A percentile compares a stretch with the other conserved stretches of the same genome.
These are phyloP conservation scores for Copsychus sechellarum DNA, from an alignment of 2,113 vertebrate genomes.

Conservation along the genomic window DNA sequence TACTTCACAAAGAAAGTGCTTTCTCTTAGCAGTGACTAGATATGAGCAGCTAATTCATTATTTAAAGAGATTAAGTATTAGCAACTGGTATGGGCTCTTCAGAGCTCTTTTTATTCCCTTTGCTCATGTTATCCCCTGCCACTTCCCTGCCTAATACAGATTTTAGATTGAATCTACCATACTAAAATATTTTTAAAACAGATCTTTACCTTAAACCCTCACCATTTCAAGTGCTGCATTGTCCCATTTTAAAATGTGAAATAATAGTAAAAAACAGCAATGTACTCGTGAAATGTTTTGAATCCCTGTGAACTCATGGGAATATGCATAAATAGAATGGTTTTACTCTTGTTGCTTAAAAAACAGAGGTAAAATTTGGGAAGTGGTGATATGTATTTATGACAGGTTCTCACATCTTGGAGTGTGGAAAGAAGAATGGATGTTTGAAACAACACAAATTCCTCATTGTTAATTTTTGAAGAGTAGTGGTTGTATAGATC, in stretches of 20 bases:
- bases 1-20: conserved; percentile 97
- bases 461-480: conserved; percentile 22
- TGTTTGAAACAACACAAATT: conserved; percentile 21
- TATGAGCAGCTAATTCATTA: conserved; percentile 99
- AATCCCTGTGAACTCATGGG: conserved; percentile 7
- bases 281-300: conserved; percentile 13
- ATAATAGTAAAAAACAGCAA: not conserved
- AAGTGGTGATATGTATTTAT: conserved; percentile 18
- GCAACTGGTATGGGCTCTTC: conserved; percentile 79
- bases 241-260: conserved; percentile 63
- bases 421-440: not conserved
- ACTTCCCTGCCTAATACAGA: conserved; percentile 71
- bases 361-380: conserved; percentile 15
- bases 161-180: conserved; percentile 79
- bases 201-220: conserved; percentile 46
- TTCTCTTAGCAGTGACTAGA: conserved; percentile 94
- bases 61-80: conserved; percentile 97
- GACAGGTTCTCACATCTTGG: not conserved
- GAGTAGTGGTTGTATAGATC: conserved; percentile 31
- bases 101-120: conserved; percentile 85
- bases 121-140: conserved; percentile 80
- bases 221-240: conserved; percentile 55
- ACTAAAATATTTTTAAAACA: conserved; percentile 64
- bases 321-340: conserved; percentile 2
- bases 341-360: conserved; percentile 43